Evolutionary conservation across 2,797 vertebrate species (phyloP).

Genomic region (Salmo trutta): DNA sequence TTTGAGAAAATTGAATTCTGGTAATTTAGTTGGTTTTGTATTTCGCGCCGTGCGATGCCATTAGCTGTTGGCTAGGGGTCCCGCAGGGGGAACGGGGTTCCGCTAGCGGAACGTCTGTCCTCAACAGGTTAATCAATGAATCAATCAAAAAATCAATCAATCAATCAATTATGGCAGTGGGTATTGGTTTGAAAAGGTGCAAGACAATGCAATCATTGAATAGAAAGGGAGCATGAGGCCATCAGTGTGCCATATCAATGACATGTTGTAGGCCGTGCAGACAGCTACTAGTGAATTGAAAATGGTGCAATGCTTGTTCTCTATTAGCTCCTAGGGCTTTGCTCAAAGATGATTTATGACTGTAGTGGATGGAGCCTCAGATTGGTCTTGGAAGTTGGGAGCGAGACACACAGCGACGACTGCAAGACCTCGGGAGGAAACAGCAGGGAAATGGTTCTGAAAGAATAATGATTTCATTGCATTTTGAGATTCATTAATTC

Average conservation of each 20-base stretch:
- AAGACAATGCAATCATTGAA: not conserved
- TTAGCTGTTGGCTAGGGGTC: too few species aligned
- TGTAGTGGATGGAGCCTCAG: slow-evolving; percentile 19
- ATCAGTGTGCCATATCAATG: slow-evolving; percentile 26
- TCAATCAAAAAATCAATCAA: too few species aligned
- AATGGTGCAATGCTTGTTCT: slow-evolving; percentile 36
- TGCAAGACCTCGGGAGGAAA: not conserved
- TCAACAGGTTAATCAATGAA: too few species aligned
- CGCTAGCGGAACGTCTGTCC: too few species aligned
- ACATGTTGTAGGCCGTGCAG: slow-evolving; percentile 28
- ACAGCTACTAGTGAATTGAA: slow-evolving; percentile 42
- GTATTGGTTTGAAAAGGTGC: not conserved
- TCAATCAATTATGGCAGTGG: too few species aligned
- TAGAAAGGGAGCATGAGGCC: not conserved
- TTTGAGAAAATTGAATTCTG: too few species aligned
- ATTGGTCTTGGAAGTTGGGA: slow-evolving; percentile 18
- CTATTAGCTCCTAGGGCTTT: slow-evolving; percentile 40
- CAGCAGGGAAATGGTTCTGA: not conserved
- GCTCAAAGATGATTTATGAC: slow-evolving; percentile 46
- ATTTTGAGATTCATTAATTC: slow-evolving; percentile 47
- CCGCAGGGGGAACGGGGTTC: too few species aligned
- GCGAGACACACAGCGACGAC: slow-evolving; percentile 12
- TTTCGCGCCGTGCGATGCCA: too few species aligned
- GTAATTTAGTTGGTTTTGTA: too few species aligned
- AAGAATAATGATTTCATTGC: slow-evolving; percentile 32